phyloP scores from a whole-genome alignment of 1,140 invertebrate genomes.

The Nomia melanderi region DNA sequence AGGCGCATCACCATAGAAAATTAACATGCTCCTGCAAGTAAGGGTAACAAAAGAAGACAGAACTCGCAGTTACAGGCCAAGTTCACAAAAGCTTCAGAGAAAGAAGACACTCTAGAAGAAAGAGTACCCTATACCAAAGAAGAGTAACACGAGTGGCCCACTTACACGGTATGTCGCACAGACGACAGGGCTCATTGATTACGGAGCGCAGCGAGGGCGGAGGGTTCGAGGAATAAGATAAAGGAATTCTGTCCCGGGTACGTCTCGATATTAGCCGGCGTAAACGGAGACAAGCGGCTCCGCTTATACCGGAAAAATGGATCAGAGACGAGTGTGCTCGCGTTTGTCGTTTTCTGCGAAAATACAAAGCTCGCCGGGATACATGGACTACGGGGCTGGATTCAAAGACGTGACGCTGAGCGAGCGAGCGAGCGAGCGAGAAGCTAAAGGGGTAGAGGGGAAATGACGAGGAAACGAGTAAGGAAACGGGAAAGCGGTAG shows the following conservation, averaged over 20 bases:
- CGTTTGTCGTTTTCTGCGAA: not conserved
- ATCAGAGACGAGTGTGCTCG: not conserved
- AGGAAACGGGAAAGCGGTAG: not conserved
- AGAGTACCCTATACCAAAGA: not conserved
- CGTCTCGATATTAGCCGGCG: not conserved
- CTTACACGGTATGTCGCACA: not conserved
- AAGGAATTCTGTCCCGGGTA: not conserved
- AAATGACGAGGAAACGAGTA: not conserved
- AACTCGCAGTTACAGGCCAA: too few species aligned
- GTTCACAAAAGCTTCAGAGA: not conserved
- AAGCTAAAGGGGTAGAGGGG: too few species aligned
- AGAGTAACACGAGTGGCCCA: not conserved
- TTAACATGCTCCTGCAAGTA: too few species aligned
- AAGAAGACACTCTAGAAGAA: not conserved
- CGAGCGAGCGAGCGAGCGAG: not conserved
- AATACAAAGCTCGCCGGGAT: not conserved
- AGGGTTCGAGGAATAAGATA: not conserved
- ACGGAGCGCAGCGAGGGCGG: not conserved
- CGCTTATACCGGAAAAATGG: not conserved
- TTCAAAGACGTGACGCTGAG: not conserved
- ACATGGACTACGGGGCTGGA: not conserved
- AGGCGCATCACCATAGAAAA: too few species aligned
- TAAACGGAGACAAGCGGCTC: not conserved
- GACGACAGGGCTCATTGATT: constrained; percentile 7
- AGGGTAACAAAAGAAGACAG: too few species aligned